A percentile compares a stretch with the other conserved stretches of the same genome.
Evolutionary conservation across 2,113 vertebrate genomes (phyloP).

Genomic region (Brachyistius frenatus): DNA sequence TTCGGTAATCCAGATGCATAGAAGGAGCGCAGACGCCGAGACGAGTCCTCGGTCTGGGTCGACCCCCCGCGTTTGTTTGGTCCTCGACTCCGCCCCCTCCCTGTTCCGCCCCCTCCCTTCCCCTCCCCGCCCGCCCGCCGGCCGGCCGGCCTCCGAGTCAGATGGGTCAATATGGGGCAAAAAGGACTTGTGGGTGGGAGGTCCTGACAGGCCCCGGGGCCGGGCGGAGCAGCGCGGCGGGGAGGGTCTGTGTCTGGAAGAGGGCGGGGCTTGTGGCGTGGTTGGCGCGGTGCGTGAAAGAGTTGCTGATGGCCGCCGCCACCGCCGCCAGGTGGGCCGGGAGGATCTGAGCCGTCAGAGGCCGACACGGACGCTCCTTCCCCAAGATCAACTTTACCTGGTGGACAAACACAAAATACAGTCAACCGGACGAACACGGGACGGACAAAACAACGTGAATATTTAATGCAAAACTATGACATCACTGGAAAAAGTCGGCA

Average conservation of each 20-base stretch:
- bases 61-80: constrained; percentile 12
- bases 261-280: constrained; percentile 83
- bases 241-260: constrained; percentile 92
- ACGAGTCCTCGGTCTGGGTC: constrained; percentile 22
- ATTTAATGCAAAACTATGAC: neutral
- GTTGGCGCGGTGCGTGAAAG: constrained; percentile 89
- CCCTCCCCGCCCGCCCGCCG: no score
- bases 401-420: neutral
- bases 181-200: constrained; percentile 93
- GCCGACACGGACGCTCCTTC: constrained; percentile 89
- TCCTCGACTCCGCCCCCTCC: constrained; percentile 8
- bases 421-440: neutral
- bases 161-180: constrained; percentile 92
- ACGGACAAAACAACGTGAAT: neutral
- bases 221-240: constrained; percentile 91
- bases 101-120: no score
- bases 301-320: constrained; percentile 88
- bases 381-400: constrained; percentile 92
- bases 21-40: constrained; percentile 43
- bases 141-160: neutral
- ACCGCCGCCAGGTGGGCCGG: constrained; percentile 90
- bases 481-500: no score
- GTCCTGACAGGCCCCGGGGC: constrained; percentile 96
- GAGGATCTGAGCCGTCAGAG: constrained; percentile 89
- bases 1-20: constrained; percentile 67